phyloP scores from a whole-genome alignment of 1,140 invertebrate genomes.

The Trichomalopsis sarcophagae region DNA sequence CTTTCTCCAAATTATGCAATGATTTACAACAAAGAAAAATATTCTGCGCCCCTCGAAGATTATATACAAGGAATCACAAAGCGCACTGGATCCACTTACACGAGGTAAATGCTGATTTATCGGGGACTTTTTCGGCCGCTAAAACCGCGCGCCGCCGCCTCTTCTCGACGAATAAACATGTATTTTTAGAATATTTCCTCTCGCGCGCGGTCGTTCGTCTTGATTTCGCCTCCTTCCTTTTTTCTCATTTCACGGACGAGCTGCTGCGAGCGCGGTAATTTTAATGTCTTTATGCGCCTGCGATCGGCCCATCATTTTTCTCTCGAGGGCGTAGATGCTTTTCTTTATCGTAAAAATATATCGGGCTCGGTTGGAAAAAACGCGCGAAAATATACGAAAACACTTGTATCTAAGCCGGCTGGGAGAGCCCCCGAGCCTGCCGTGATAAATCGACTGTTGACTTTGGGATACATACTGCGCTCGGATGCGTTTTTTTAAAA shows the following conservation, averaged over 20 bases:
- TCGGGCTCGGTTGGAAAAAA: not conserved
- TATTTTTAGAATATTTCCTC: conserved; percentile 34
- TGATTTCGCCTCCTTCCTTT: not conserved
- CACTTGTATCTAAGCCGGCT: not conserved
- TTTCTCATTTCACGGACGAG: not conserved
- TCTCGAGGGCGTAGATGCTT: not conserved
- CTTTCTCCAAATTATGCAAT: not conserved
- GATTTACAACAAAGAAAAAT: not conserved
- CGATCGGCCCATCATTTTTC: not conserved
- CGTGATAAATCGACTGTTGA: not conserved
- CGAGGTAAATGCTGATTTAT: not conserved
- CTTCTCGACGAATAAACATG: not conserved
- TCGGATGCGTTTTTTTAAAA: not conserved
- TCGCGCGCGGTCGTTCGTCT: conserved; percentile 4
- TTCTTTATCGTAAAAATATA: conserved; percentile 5
- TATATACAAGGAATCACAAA: not conserved
- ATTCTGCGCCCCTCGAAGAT: not conserved
- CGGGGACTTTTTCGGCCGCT: not conserved
- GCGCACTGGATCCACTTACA: not conserved
- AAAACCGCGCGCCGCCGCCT: not conserved
- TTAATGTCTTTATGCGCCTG: not conserved
- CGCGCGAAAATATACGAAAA: not conserved
- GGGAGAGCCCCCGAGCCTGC: not conserved
- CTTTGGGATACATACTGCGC: not conserved
- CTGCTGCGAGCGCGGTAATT: not conserved